Conservation (phyloP, 2,888 invertebrate species). For the Orthosia gracilis region DNA sequence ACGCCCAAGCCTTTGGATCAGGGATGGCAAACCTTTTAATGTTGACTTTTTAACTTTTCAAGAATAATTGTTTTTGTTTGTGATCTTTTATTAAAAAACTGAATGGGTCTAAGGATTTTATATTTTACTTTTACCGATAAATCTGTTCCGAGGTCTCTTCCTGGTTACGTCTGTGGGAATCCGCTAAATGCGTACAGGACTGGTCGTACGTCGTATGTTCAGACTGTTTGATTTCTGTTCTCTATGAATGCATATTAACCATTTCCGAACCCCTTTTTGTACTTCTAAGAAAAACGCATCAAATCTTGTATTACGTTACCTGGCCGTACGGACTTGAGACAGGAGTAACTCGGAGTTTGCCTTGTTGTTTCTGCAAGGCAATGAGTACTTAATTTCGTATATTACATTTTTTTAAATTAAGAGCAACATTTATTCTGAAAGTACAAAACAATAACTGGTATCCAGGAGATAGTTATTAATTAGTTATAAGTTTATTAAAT, state of each 20-base stretch:
- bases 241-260: neutral
- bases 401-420: neutral
- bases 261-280: neutral
- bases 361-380: too few relatives aligned
- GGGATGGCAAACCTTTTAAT: constrained; percentile 45
- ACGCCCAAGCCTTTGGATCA: constrained; percentile 26
- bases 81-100: neutral
- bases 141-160: too few relatives aligned
- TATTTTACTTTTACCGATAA: neutral
- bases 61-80: constrained; percentile 26
- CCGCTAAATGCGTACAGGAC: too few relatives aligned
- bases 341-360: too few relatives aligned
- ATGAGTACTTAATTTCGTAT: too few relatives aligned
- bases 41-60: constrained; percentile 27
- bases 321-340: too few relatives aligned
- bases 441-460: neutral
- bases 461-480: neutral
- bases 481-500: neutral
- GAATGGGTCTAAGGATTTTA: neutral
- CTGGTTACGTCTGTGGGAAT: too few relatives aligned
- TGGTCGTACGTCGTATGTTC: too few relatives aligned
- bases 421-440: neutral
- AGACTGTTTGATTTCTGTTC: neutral
- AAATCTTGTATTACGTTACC: neutral
- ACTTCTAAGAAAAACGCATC: neutral